These are phyloP conservation scores for Coenonympha glycerion DNA, from an alignment of 2,888 invertebrate species.

Conservation along the genomic window DNA sequence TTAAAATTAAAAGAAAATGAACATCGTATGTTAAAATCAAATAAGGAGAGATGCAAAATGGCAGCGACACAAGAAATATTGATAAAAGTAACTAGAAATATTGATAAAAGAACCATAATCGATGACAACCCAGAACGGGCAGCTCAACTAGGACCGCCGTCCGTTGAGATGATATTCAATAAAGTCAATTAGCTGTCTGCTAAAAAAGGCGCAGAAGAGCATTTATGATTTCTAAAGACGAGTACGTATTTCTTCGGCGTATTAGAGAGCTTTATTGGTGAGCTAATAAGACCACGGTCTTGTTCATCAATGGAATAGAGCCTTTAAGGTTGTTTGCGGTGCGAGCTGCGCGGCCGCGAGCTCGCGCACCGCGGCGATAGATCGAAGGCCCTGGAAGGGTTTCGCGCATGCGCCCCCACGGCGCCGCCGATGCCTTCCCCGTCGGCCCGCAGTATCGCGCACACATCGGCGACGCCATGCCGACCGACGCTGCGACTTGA, in stretches of 20 bases:
- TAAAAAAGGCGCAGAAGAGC: neutral
- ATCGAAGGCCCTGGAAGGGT: slow-evolving; percentile 60
- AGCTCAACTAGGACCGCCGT: too few relatives aligned
- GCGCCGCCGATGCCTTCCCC: slow-evolving; percentile 47
- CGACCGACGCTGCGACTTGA: slow-evolving; percentile 64
- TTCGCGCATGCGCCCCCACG: slow-evolving; percentile 53
- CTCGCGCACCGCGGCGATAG: slow-evolving; percentile 59
- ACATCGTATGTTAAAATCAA: too few relatives aligned
- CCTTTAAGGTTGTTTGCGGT: slow-evolving; percentile 61
- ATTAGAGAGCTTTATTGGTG: slow-evolving; percentile 4
- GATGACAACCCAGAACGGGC: too few relatives aligned
- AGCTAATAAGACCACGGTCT: neutral
- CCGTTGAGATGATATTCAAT: too few relatives aligned
- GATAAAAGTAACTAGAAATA: too few relatives aligned
- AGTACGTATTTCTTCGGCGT: neutral
- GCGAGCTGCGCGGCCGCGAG: slow-evolving; percentile 51
- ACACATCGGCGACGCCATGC: slow-evolving; percentile 63
- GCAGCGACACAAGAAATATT: too few relatives aligned
- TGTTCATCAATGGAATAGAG: slow-evolving; percentile 9
- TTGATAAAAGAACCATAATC: too few relatives aligned
- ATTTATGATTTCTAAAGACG: neutral
- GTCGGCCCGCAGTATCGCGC: slow-evolving; percentile 66
- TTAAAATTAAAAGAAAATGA: too few relatives aligned
- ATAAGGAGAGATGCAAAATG: too few relatives aligned
- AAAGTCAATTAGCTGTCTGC: neutral